phyloP scores from a whole-genome alignment of 2,113 vertebrate genomes.

The Microtus ochrogaster region DNA sequence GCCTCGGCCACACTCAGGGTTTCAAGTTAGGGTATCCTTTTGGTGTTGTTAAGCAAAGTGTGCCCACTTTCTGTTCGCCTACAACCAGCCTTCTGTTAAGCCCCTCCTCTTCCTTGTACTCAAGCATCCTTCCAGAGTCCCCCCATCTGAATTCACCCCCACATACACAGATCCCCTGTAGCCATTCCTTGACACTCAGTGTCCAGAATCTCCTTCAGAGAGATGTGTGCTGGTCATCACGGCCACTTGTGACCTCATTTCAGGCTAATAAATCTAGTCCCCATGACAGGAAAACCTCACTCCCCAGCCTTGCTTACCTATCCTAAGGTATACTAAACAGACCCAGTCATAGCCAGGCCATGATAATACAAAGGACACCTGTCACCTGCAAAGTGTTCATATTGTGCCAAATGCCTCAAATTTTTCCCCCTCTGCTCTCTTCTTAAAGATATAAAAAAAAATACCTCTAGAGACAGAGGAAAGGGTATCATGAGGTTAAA shows the following conservation, averaged over 20 bases:
- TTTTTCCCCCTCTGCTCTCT: not conserved
- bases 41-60: not conserved
- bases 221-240: rapidly evolving
- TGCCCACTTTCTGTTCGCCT: not conserved
- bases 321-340: not conserved
- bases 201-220: not conserved
- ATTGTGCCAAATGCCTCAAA: not conserved
- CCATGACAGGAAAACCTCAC: not conserved
- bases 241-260: not conserved
- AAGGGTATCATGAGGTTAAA: not conserved
- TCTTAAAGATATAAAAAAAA: not conserved
- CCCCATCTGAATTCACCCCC: not conserved
- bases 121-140: not conserved
- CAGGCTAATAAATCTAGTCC: not conserved
- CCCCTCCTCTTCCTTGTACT: not conserved
- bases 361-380: not conserved
- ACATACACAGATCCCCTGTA: not conserved
- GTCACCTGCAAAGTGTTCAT: not conserved
- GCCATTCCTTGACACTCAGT: not conserved
- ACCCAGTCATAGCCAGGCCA: not conserved
- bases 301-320: not conserved
- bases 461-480: not conserved
- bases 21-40: not conserved
- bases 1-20: not conserved
- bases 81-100: no score